These are phyloP conservation scores for Bellardia pandia DNA, from an alignment of 2,888 invertebrate species.

Conservation along the genomic window DNA sequence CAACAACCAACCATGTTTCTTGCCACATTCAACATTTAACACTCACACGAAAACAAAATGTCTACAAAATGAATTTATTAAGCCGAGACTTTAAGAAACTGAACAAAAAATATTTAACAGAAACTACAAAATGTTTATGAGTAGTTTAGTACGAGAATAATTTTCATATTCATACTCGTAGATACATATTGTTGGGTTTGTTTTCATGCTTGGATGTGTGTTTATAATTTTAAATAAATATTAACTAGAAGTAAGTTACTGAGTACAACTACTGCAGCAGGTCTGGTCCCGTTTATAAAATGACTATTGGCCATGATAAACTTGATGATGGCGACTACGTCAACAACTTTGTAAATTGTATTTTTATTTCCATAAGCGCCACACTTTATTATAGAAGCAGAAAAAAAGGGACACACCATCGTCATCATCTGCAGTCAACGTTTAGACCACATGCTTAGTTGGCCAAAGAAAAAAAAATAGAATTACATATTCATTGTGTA, in stretches of 20 bases:
- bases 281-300: conserved; percentile 40
- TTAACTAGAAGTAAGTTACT: conserved; percentile 24
- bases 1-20: conserved; percentile 54
- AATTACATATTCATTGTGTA: conserved; percentile 63
- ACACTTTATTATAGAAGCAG: conserved; percentile 60
- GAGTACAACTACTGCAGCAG: conserved; percentile 5
- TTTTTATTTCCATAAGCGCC: conserved; percentile 71
- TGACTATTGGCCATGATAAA: conserved; percentile 60
- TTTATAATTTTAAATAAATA: conserved; percentile 60
- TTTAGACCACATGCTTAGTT: conserved; percentile 70
- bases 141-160: conserved; percentile 80
- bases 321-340: conserved; percentile 69
- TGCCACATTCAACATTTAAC: conserved; percentile 48
- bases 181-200: conserved; percentile 75
- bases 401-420: conserved; percentile 60
- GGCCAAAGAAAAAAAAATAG: conserved; percentile 46
- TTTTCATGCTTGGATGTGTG: conserved; percentile 34
- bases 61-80: conserved; percentile 71
- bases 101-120: conserved; percentile 3
- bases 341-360: conserved; percentile 70
- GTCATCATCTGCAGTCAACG: conserved; percentile 39
- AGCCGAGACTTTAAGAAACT: conserved; percentile 72
- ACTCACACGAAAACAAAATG: conserved; percentile 59
- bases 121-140: conserved; percentile 80
- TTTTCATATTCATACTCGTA: conserved; percentile 80